Percentiles rank a stretch among this genome's conserved stretches.
Evolutionary conservation across 2,797 vertebrate genomes (phyloP).

Genomic region (Hippopotamyrus pictus): DNA sequence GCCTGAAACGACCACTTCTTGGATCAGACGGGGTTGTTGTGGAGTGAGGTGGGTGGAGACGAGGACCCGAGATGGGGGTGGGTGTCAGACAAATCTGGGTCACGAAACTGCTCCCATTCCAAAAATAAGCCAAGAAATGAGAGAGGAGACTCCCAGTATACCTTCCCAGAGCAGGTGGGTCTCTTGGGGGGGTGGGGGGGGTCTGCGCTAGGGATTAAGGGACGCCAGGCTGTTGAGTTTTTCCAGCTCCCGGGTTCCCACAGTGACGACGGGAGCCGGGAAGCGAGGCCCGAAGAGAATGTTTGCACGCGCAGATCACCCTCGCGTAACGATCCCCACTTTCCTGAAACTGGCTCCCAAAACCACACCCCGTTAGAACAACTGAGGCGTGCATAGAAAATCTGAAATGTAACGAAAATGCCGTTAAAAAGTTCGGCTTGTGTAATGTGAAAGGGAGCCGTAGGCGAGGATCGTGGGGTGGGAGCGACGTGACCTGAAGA

Average conservation of each 20-base stretch:
- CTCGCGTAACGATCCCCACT: background rate
- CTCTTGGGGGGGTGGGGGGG: background rate
- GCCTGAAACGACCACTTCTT: background rate
- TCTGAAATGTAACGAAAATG: background rate
- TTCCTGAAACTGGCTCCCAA: background rate
- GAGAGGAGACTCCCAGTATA: background rate
- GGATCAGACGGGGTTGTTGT: background rate
- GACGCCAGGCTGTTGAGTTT: background rate
- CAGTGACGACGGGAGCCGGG: background rate
- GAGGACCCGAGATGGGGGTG: background rate
- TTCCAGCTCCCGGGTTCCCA: background rate
- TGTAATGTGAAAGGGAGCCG: background rate
- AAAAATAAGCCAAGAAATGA: slow-evolving; percentile 3
- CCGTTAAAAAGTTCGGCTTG: background rate
- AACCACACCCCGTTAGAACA: background rate
- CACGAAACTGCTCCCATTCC: background rate
- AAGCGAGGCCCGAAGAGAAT: background rate
- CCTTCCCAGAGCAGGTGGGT: background rate
- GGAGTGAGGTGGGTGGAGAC: background rate
- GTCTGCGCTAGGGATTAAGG: background rate
- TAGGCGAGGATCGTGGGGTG: background rate
- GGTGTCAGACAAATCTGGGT: background rate
- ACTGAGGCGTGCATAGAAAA: background rate
- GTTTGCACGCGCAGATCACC: background rate
- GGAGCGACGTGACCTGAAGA: background rate